Percentiles rank a stretch among this genome's conserved stretches.
These are phyloP conservation scores for Sitta europaea DNA, from an alignment of 2,113 vertebrate species.

Conservation along the genomic window DNA sequence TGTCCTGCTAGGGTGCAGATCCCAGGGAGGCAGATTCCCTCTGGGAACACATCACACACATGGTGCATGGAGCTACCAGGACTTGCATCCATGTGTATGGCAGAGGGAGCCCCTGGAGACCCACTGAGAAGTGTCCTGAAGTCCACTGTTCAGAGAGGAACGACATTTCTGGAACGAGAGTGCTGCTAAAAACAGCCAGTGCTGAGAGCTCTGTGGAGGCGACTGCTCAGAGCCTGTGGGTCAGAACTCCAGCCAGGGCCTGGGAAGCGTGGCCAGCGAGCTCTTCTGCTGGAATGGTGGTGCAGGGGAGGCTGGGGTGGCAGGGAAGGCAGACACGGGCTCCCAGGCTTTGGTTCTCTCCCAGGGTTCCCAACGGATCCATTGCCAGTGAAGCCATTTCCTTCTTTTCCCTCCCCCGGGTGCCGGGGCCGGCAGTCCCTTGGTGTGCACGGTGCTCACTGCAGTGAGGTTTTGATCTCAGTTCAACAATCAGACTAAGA, in stretches of 20 bases:
- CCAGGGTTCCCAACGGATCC: neutral
- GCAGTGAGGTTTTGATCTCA: neutral
- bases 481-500: neutral
- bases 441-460: accelerated
- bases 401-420: neutral
- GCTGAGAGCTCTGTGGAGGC: neutral
- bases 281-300: neutral
- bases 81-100: accelerated
- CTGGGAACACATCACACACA: accelerated
- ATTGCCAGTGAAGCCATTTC: neutral
- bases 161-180: neutral
- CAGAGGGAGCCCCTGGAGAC: neutral
- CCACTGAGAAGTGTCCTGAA: neutral
- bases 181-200: neutral
- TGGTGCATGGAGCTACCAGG: accelerated
- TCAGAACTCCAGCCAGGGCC: too few species aligned
- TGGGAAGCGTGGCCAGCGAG: accelerated
- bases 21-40: neutral
- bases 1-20: neutral
- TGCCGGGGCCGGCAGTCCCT: neutral
- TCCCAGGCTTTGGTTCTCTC: neutral
- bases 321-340: accelerated
- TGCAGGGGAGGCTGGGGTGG: neutral
- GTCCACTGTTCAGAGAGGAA: neutral
- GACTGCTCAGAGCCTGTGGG: neutral